Conservation (phyloP, 2,797 vertebrate genomes). For the Podargus strigoides region DNA sequence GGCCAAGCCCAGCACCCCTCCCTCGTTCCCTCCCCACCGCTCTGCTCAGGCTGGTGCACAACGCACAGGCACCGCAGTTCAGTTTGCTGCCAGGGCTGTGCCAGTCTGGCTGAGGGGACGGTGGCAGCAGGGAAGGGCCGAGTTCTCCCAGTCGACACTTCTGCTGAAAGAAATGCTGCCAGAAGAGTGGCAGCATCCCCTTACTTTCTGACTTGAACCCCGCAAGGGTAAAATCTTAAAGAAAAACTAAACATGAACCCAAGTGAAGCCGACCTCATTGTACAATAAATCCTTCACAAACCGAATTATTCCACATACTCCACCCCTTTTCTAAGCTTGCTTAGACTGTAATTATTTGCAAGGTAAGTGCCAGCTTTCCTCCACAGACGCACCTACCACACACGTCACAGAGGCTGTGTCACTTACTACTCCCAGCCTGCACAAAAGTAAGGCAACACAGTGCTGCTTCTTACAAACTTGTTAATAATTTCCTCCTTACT, state of each 20-base stretch:
- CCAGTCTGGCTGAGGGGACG: rapidly evolving
- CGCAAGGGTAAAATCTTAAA: not conserved
- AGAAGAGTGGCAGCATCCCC: not conserved
- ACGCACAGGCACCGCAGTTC: not conserved
- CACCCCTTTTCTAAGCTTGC: not conserved
- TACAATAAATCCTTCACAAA: not conserved
- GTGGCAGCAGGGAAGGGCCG: rapidly evolving
- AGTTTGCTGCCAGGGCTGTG: not conserved
- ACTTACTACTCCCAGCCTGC: not conserved
- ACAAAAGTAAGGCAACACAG: not conserved
- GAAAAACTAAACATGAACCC: not conserved
- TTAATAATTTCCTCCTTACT: not conserved
- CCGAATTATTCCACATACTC: not conserved
- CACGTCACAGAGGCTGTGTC: not conserved
- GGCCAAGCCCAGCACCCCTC: not conserved
- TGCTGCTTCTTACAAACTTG: not conserved
- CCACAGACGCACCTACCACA: not conserved
- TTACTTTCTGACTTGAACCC: not conserved
- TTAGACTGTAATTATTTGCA: not conserved
- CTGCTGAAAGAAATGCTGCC: not conserved
- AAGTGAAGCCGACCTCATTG: not conserved
- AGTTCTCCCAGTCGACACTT: not conserved
- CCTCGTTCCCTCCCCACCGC: no score
- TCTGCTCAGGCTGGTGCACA: rapidly evolving
- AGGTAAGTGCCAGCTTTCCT: not conserved